These are phyloP conservation scores for Alosa sapidissima DNA, from an alignment of 2,797 vertebrate species.

Conservation along the genomic window DNA sequence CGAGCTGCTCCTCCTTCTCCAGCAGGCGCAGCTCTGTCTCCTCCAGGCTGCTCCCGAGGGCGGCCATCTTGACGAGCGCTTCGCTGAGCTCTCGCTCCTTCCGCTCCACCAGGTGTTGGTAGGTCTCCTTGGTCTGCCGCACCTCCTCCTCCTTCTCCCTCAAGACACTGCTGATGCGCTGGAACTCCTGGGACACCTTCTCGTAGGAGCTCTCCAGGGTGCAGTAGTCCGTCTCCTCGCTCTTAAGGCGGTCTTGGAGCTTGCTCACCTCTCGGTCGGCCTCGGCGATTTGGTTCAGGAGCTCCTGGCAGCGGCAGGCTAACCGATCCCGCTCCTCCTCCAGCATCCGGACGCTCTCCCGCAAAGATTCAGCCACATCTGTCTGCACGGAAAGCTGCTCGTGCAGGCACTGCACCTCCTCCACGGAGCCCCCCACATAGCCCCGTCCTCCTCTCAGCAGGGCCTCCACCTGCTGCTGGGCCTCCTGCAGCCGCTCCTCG, in stretches of 20 bases:
- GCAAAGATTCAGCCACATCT: slow-evolving; percentile 79
- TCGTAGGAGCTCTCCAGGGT: slow-evolving; percentile 82
- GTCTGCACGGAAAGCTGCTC: slow-evolving; percentile 82
- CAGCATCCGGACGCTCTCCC: slow-evolving; percentile 80
- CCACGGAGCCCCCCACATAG: slow-evolving; percentile 69
- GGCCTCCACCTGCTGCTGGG: slow-evolving; percentile 83
- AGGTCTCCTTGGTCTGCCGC: slow-evolving; percentile 81
- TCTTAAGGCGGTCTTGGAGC: slow-evolving; percentile 79
- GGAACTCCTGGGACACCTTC: slow-evolving; percentile 83
- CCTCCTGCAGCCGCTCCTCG: slow-evolving; percentile 82
- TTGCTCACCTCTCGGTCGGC: slow-evolving; percentile 84
- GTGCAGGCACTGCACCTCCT: slow-evolving; percentile 83
- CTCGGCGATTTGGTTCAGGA: slow-evolving; percentile 83
- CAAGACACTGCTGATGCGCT: slow-evolving; percentile 81
- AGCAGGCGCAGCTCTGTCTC: slow-evolving; percentile 85
- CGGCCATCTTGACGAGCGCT: slow-evolving; percentile 86
- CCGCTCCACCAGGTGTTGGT: slow-evolving; percentile 81
- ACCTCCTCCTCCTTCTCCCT: slow-evolving; percentile 90
- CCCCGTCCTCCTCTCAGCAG: slow-evolving; percentile 82
- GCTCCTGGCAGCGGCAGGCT: slow-evolving; percentile 87
- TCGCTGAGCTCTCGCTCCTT: slow-evolving; percentile 89
- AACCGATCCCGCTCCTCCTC: slow-evolving; percentile 84
- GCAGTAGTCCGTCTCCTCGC: slow-evolving; percentile 83
- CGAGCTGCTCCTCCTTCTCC: slow-evolving; percentile 83
- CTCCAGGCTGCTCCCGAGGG: slow-evolving; percentile 85